These are phyloP conservation scores for Nannospalax galili DNA, from an alignment of 2,113 vertebrate genomes.

Conservation along the genomic window DNA sequence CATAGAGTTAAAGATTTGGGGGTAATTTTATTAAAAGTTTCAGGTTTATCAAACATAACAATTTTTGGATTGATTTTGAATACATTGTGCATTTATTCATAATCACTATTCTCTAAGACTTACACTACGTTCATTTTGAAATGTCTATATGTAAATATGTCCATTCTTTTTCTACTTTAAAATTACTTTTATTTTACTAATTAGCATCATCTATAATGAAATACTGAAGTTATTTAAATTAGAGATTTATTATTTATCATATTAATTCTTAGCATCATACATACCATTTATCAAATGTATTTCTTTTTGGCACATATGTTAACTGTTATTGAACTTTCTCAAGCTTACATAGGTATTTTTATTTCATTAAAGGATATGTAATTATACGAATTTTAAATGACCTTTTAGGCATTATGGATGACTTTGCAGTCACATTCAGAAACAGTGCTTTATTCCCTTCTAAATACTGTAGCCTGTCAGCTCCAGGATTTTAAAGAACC, in stretches of 20 bases:
- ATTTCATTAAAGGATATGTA: background rate
- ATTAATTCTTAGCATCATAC: background rate
- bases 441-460: slow-evolving; percentile 29
- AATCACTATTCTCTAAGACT: background rate
- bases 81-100: background rate
- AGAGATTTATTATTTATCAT: background rate
- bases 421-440: slow-evolving; percentile 37
- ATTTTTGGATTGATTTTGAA: background rate
- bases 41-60: background rate
- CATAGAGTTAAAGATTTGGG: background rate
- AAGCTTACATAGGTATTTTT: background rate
- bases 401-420: slow-evolving; percentile 27
- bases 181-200: background rate
- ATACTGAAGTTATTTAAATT: background rate
- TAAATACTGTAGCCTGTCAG: slow-evolving; percentile 29
- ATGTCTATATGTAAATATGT: background rate
- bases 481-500: slow-evolving; percentile 60
- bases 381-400: slow-evolving; percentile 2
- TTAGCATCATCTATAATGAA: background rate
- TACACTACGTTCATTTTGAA: background rate
- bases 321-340: background rate
- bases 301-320: background rate
- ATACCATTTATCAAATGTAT: background rate
- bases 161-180: background rate
- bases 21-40: background rate